Evolutionary conservation across 64 coral and sea anemone species (phyloP).

Genomic region (Montipora cactus): DNA sequence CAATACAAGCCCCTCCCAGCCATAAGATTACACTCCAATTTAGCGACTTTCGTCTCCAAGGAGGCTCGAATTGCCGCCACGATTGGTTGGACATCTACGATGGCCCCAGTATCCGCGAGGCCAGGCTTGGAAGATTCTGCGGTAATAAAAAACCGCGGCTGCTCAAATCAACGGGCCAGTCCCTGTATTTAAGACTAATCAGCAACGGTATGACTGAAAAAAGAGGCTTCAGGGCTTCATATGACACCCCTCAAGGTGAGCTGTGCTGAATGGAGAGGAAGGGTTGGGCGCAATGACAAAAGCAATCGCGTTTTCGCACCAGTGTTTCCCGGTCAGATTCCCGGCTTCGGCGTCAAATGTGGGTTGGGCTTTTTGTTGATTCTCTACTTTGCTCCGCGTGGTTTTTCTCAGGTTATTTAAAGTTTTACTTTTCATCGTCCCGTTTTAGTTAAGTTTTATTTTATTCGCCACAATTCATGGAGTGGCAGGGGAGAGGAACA

Average conservation of each 20-base stretch:
- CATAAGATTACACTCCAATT: constrained; percentile 49
- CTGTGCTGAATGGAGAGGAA: background rate
- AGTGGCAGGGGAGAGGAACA: too few relatives aligned
- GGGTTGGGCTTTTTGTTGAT: too few relatives aligned
- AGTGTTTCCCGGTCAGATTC: too few relatives aligned
- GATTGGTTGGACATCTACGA: constrained; percentile 43
- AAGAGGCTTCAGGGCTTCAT: constrained; percentile 54
- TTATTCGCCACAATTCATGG: too few relatives aligned
- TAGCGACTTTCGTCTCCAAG: constrained; percentile 23
- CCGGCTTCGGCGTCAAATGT: too few relatives aligned
- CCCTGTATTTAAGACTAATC: constrained; percentile 32
- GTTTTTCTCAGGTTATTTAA: too few relatives aligned
- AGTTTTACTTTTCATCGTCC: too few relatives aligned
- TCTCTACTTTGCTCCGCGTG: too few relatives aligned
- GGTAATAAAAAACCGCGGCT: constrained; percentile 13
- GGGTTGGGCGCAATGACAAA: too few relatives aligned
- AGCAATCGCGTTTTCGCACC: too few relatives aligned
- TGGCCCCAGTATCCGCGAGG: constrained; percentile 11
- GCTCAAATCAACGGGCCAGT: constrained; percentile 29
- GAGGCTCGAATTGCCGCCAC: background rate
- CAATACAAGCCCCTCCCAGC: constrained; percentile 30
- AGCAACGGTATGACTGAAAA: constrained; percentile 10
- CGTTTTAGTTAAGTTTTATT: too few relatives aligned
- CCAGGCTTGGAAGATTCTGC: constrained; percentile 32
- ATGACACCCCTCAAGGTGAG: constrained; percentile 56